Conservation (phyloP, 2,113 vertebrate species). For the Rhea americana region DNA sequence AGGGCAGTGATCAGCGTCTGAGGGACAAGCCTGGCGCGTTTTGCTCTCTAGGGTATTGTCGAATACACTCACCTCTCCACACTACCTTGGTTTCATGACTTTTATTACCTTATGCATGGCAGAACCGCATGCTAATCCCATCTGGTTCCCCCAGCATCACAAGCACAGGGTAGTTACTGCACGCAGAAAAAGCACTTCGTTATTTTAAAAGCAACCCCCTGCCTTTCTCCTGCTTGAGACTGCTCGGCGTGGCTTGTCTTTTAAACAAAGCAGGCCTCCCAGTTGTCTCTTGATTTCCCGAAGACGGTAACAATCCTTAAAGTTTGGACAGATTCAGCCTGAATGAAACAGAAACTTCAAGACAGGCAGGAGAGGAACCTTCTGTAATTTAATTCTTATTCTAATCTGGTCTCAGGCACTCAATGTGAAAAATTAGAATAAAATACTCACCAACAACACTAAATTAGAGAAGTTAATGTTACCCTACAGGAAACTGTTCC, state of each 20-base stretch:
- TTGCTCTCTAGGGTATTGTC: not conserved
- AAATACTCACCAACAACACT: not conserved
- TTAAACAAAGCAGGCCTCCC: not conserved
- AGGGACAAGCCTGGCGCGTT: not conserved
- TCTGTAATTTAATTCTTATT: not conserved
- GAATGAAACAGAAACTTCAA: not conserved
- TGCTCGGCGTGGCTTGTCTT: not conserved
- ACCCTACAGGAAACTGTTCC: not conserved
- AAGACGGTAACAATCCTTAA: not conserved
- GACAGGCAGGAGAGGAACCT: not conserved
- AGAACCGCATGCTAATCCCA: accelerated
- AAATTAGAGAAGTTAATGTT: not conserved
- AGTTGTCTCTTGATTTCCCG: not conserved
- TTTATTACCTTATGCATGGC: accelerated
- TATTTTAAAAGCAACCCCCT: too few species aligned
- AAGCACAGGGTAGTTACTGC: not conserved
- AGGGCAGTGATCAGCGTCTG: not conserved
- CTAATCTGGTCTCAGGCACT: not conserved
- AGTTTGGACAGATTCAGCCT: not conserved
- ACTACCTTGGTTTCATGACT: accelerated
- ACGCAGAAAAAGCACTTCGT: not conserved
- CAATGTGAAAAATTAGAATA: not conserved
- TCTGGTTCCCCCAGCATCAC: accelerated
- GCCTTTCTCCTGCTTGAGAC: not conserved
- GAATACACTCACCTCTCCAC: accelerated